Base-by-base conservation (phyloP, 1,140 invertebrate species). In the Leptinotarsa undecemlineata region DNA sequence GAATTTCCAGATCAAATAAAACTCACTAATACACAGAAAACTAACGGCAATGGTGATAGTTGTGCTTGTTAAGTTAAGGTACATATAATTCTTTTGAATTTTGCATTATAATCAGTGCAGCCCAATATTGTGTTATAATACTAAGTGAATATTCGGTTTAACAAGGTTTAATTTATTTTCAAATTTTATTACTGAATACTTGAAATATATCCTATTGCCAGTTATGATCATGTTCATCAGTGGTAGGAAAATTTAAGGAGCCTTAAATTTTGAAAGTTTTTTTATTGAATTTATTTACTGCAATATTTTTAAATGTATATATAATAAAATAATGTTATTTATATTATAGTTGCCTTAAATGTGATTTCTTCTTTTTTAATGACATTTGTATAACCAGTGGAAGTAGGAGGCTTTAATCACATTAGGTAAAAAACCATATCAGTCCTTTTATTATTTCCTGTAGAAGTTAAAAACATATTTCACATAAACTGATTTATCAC, bases 1-100 rank as follows among this genome's bases (percentile, higher is more conserved):
- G 96, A 99, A 86, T 99, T 99, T 83, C 97, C 97, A 20, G 96
- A 98, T 87, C 95, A 97, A 88, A 98, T 98, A 84, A 97, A 93
- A 84, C 87, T 95, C 77, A 92, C 91, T 73, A 90, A 86, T 68
- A 87, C 89, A 78, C 86, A 87, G 81, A 85, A 87, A 81, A 85
- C 89, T 75, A 91, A 90, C 82, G 88, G 89, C 84, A 90, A 90
- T 81, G 89, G 90, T 79, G 93, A 94, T 85, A 91, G 91, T 82
- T 94, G 93, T 87, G 90, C 92, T 85, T 94, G 93, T 88, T 94
- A 93, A 85, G 23, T 72, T 42, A 21, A 26, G 33, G 42, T 70
- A 60, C 17, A 68, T 47, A 68, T 48, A 48, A 42, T 48, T 47
- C 8, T 68, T 47, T 26, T 42, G 14, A 19, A 66, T 66, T 33